Evolutionary conservation across 2,888 invertebrate species (phyloP).

Genomic region (Tricholauxania praeusta): DNA sequence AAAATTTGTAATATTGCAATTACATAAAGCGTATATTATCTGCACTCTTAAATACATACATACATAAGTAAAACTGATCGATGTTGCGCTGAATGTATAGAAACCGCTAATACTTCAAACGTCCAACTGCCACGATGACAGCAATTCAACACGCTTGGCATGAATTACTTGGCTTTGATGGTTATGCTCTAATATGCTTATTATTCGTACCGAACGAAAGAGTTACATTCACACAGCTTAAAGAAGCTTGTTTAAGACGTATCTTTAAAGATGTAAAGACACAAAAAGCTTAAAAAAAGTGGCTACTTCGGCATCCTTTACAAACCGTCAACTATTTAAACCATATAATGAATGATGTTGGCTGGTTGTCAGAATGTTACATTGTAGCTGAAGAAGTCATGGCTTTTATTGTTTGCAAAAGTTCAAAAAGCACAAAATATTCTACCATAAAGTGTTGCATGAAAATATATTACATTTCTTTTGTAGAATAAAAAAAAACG

Average conservation of each 20-base stretch:
- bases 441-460: conserved; percentile 12
- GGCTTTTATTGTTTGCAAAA: conserved; percentile 9
- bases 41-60: too few relatives aligned
- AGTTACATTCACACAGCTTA: neutral
- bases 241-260: neutral
- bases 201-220: neutral
- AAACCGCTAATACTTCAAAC: conserved; percentile 43
- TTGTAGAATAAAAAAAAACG: too few relatives aligned
- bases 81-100: conserved; percentile 8
- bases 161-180: conserved; percentile 45
- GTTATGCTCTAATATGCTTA: conserved; percentile 51
- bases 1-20: too few relatives aligned
- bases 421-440: neutral
- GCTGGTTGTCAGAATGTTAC: neutral
- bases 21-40: too few relatives aligned
- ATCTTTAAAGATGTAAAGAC: neutral
- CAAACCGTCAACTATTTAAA: neutral
- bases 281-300: conserved; percentile 3
- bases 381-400: neutral
- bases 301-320: neutral
- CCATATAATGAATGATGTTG: conserved; percentile 18
- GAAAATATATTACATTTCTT: neutral
- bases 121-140: conserved; percentile 40
- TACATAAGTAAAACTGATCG: conserved; percentile 23
- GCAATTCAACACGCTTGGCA: conserved; percentile 47